Evolutionary conservation across 1,140 invertebrate genomes (phyloP), one percentile per base, ranked within the genome.

Genomic region (Drosophila oshimai): DNA sequence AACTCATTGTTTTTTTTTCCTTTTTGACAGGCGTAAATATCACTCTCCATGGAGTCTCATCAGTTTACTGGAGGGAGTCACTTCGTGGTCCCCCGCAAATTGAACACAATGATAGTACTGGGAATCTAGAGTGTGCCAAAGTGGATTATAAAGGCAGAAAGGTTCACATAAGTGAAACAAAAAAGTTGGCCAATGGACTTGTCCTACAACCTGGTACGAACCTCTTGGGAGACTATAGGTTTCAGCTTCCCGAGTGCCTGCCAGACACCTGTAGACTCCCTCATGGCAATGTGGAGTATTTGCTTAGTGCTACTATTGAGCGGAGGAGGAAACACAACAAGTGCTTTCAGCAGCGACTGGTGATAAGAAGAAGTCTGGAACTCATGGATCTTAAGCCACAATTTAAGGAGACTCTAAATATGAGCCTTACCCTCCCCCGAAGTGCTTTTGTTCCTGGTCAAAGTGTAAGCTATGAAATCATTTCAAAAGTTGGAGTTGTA

Each of bases 391-490:
- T 73, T 3, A 29, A 10, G 6, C 71, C 80, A 0, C 64, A 58
- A n/a, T 5, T 2, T 3, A 31, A 24, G 13, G 44, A 57, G 4
- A 34, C 13, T 0, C 12, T 18, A 3, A 9, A 12, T 0, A 29
- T 74, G 10, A 10, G 18, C 0, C 67, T 89, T 0, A 26, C 5
- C 4, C n/a, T 87, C 6, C 33, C 68, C 0, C 81, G 86, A 22
- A 87, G 65, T 57, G 55, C 77, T 7, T 89, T 60, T 46, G 86
- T 77, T 31, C 86, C 86, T 0, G 86, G 86, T 0, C 86, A 89
- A 22, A 47, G 15, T 17, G 60, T 89, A 12, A 12, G 6, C 37
- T 89, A 60, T 41, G 36, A 50, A n/a, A 13, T 84, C 13, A 6
- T 24, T 3, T 7, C 60, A 4, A 42, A 54, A 2, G 29, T 20